These are phyloP conservation scores for Cremastobaeus sp. DNA, from an alignment of 2,888 invertebrate species.

Conservation along the genomic window DNA sequence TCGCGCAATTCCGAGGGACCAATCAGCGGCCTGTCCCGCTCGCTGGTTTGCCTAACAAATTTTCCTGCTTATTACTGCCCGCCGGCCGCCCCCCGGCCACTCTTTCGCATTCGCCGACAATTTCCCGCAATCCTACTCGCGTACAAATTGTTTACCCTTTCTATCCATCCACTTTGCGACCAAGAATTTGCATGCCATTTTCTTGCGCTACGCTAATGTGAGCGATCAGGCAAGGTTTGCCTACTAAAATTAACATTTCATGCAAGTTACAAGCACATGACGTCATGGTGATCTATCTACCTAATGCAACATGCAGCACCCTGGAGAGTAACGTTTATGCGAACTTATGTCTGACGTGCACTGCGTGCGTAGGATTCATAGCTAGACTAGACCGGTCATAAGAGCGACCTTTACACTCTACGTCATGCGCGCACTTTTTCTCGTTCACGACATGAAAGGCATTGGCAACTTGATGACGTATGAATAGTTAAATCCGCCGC, in stretches of 20 bases:
- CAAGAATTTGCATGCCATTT: slow-evolving; percentile 30
- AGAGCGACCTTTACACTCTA: slow-evolving; percentile 54
- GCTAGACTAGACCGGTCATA: slow-evolving; percentile 39
- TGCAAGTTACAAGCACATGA: slow-evolving; percentile 63
- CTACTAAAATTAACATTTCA: slow-evolving; percentile 47
- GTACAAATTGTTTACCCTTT: too few species aligned
- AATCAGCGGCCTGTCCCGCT: slow-evolving; percentile 21
- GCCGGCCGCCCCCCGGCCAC: too few species aligned
- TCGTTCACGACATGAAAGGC: slow-evolving; percentile 46
- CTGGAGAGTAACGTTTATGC: slow-evolving; percentile 68
- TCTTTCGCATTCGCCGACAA: too few species aligned
- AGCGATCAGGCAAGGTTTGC: slow-evolving; percentile 28
- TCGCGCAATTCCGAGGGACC: slow-evolving; percentile 21
- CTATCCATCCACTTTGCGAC: slow-evolving; percentile 2
- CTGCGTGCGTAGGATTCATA: slow-evolving; percentile 46
- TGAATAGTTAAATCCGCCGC: slow-evolving; percentile 42
- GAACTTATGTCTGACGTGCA: slow-evolving; percentile 63
- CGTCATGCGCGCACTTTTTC: slow-evolving; percentile 42
- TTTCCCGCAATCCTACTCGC: too few species aligned
- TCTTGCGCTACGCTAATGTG: slow-evolving; percentile 27
- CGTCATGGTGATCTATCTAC: slow-evolving; percentile 74
- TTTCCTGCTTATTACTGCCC: too few species aligned
- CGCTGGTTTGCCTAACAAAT: too few species aligned
- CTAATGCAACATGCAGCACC: slow-evolving; percentile 70
- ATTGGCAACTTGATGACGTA: slow-evolving; percentile 53